Conservation (phyloP, 2,888 invertebrate species). For the Luperina nickerlii region DNA sequence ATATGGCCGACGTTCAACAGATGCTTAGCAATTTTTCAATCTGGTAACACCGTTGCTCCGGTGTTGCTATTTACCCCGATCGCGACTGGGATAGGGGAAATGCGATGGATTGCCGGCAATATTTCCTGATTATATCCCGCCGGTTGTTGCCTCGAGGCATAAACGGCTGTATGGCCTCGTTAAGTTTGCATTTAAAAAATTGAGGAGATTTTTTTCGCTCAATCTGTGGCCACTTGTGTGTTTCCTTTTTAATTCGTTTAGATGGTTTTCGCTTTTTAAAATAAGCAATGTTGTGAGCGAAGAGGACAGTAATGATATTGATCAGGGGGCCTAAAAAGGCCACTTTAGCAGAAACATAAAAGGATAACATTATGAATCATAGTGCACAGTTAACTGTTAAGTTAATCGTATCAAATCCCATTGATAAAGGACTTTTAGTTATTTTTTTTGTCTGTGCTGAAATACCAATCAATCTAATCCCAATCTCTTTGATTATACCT, state of each 20-base stretch:
- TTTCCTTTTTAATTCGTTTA: conserved; percentile 13
- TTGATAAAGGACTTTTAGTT: no score
- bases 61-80: conserved; percentile 63
- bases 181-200: conserved; percentile 56
- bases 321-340: no score
- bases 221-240: conserved; percentile 39
- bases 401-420: no score
- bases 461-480: no score
- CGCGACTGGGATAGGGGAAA: conserved; percentile 63
- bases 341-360: no score
- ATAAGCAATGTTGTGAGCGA: no score
- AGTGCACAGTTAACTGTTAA: no score
- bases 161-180: conserved; percentile 53
- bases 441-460: no score
- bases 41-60: conserved; percentile 60
- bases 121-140: conserved; percentile 71
- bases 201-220: conserved; percentile 34
- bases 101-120: conserved; percentile 72
- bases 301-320: background rate
- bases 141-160: conserved; percentile 46
- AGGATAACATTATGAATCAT: no score
- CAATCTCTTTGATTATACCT: no score
- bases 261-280: background rate
- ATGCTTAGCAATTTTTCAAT: conserved; percentile 67
- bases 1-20: conserved; percentile 55